phyloP scores from a whole-genome alignment of 1,140 invertebrate genomes.

The Megalopta genalis region DNA sequence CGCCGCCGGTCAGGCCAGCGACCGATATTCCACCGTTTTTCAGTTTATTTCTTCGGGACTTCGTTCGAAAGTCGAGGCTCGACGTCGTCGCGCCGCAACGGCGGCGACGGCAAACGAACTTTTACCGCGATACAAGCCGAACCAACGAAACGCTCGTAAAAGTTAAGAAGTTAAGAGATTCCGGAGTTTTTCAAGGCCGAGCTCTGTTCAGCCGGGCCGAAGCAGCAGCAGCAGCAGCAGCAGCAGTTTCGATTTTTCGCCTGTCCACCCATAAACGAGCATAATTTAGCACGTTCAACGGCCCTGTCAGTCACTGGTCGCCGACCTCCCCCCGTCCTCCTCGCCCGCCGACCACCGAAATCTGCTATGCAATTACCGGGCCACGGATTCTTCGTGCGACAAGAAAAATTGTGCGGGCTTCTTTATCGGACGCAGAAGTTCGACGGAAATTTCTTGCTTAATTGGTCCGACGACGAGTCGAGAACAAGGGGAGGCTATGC shows the following conservation, averaged over 20 bases:
- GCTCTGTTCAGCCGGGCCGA: too few species aligned
- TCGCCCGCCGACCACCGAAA: too few species aligned
- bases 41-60: neutral
- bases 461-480: too few species aligned
- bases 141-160: conserved; percentile 48
- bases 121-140: conserved; percentile 53
- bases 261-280: neutral
- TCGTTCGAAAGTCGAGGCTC: conserved; percentile 15
- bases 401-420: too few species aligned
- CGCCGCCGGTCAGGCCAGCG: conserved; percentile 6
- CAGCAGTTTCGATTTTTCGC: conserved; percentile 40
- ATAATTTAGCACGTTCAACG: conserved; percentile 26
- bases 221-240: too few species aligned
- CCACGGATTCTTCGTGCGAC: too few species aligned
- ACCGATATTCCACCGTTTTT: conserved; percentile 2
- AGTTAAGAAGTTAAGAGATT: conserved; percentile 60
- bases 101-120: conserved; percentile 52
- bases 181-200: conserved; percentile 61
- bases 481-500: too few species aligned
- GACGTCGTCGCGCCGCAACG: conserved; percentile 16
- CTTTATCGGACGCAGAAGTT: too few species aligned
- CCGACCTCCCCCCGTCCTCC: too few species aligned
- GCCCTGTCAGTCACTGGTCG: too few species aligned
- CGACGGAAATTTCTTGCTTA: too few species aligned
- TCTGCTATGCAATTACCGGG: too few species aligned